Evolutionary conservation across 2,113 vertebrate genomes (phyloP).

Genomic region (Erythrolamprus reginae): DNA sequence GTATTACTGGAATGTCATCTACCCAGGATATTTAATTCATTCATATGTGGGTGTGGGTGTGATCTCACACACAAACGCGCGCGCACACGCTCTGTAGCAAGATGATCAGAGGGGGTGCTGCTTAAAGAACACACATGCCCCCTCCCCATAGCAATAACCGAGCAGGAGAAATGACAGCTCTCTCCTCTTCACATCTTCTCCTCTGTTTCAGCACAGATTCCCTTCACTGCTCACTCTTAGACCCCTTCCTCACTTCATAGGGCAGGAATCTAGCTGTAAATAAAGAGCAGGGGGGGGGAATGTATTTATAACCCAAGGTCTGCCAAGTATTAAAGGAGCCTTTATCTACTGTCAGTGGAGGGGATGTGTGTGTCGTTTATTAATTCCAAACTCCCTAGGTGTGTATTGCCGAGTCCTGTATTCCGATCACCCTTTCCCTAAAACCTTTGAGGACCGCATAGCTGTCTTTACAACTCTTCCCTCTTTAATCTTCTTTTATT

Average conservation of each 20-base stretch:
- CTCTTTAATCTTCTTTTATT: background rate
- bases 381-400: background rate
- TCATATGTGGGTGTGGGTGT: background rate
- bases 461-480: background rate
- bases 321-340: constrained; percentile 31
- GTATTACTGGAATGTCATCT: background rate
- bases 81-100: background rate
- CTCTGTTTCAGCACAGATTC: background rate
- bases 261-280: constrained; percentile 16
- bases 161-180: background rate
- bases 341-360: constrained; percentile 2
- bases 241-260: background rate
- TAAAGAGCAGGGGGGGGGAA: background rate
- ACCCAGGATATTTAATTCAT: background rate
- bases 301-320: constrained; percentile 13
- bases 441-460: background rate
- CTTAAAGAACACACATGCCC: background rate
- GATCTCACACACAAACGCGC: too few species aligned
- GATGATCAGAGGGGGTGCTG: background rate
- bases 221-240: background rate
- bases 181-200: background rate
- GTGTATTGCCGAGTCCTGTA: background rate
- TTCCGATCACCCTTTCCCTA: too few species aligned
- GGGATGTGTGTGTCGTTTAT: background rate
- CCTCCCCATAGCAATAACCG: constrained; percentile 16